Base-by-base conservation (phyloP, 2,797 vertebrate species). In the Girardinus metallicus region DNA sequence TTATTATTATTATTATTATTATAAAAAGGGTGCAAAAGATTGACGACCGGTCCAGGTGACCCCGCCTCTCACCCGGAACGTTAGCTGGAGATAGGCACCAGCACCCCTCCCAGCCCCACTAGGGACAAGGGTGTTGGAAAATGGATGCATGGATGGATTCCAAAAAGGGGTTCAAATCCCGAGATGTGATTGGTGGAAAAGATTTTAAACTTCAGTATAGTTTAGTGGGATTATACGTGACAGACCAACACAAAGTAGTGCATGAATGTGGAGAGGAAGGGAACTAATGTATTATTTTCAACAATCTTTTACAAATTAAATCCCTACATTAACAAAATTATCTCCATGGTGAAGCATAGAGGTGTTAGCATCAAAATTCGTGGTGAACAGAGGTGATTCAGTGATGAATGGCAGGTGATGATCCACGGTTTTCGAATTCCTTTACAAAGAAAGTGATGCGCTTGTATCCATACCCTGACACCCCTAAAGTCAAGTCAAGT, bases 161-260 rank as follows among this genome's bases (percentile, higher is more conserved):
- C 13, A 23, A 23, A 68, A 68, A 41, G 8, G 46, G 2, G 2
- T 55, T 49, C 6, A 76, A 23, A 47, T 29, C 4, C 77, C 60
- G 60, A 39, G 34, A 75, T 51, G 5, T 77, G 64, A 78, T 16
- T 29, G 5, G 1, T 76, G 16, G 73, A 73, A 77, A 18, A 80
- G 13, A 78, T 26, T 41, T 44, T 8, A 13, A 21, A 39, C 18
- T 39, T 23, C 18, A 10, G 5, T 26, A 36, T 62, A 62, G 2
- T 64, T 36, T 64, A 18, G 2, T 68, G 0, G 36, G 8, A 26
- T 2, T 39, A 11, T 13, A 6, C 5, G 36, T 26, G 10, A 68
- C 23, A 68, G 66, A 43, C 11, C 26, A 41, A 26, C 64, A 12
- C 4, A 44, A 46, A 71, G 4, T 18, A 16, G 12, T 44, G 68